Evolutionary conservation across 2,113 vertebrate genomes (phyloP), one percentile per base, ranked within the genome.

Genomic region (Camarhynchus parvulus): DNA sequence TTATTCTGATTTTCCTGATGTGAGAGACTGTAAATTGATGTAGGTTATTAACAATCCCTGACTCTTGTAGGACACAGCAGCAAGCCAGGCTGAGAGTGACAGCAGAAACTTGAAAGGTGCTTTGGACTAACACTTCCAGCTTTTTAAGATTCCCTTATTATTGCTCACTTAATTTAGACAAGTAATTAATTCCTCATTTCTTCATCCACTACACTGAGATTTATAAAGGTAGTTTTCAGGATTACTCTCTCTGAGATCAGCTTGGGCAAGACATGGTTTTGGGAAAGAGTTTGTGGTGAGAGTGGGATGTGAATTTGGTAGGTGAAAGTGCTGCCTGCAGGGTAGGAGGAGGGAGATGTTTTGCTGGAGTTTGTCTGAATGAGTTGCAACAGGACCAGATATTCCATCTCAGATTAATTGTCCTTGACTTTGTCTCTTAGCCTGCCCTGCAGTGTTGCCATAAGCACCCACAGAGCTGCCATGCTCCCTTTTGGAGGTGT

Each of bases 321-420:
- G 90, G 82, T 1, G 3, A 89, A 92, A 93, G 75, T 85, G 90
- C 75, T 88, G 41, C 85, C 82, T 86, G 31, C 14, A 13, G 70
- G 90, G 88, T 31, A 73, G 67, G 53, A 87, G 61, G 58, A 86
- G 56, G 47, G 52, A 84, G 56, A 37, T 42, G 17, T 75, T 91
- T 67, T 75, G 52, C 78, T 91, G 84, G 27, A 83, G 58, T 93
- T 83, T 5, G 0, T 55, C 68, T 76, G 79, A 87, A 83, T 90
- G 67, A 73, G 88, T 93, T 93, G 75, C 70, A 92, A 72, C 92
- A 92, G 63, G 82, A 91, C 25, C 66, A 81, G 41, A 11, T 84
- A 85, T 24, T 79, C 59, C 25, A 24, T 64, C 63, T 46, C 11
- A 62, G 70, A n/a, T 61, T 61, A 79, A 59, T 69, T 73, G 69